phyloP scores from a whole-genome alignment of 2,797 vertebrate genomes.

The Margarornis squamiger region DNA sequence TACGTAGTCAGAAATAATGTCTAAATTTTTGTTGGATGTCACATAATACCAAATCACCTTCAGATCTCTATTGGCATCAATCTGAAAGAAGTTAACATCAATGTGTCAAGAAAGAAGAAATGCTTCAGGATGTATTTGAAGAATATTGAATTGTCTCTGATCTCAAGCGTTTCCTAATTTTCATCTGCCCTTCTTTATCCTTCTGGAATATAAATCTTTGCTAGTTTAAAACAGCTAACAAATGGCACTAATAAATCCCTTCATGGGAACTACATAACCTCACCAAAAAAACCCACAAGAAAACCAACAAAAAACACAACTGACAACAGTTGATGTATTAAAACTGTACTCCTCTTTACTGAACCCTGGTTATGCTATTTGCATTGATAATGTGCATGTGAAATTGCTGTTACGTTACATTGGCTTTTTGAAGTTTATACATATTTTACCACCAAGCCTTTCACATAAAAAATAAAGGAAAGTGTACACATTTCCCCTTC shows the following conservation, averaged over 20 bases:
- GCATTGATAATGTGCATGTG: background rate
- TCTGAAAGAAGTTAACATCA: background rate
- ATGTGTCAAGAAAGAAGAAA: background rate
- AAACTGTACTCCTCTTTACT: background rate
- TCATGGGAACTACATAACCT: background rate
- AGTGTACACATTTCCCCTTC: background rate
- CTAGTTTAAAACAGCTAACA: background rate
- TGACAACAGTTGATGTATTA: background rate
- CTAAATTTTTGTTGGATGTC: background rate
- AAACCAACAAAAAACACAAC: background rate
- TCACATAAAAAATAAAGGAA: background rate
- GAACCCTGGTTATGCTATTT: background rate
- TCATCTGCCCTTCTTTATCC: background rate
- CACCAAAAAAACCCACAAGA: background rate
- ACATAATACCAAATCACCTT: background rate
- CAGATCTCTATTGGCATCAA: background rate
- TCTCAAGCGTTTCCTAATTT: background rate
- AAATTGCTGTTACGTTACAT: background rate
- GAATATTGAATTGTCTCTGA: background rate
- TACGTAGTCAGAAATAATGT: background rate
- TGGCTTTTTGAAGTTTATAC: background rate
- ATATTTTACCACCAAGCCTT: background rate
- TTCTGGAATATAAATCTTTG: background rate
- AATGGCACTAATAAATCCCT: background rate
- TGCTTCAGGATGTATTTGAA: background rate